Evolutionary conservation across 2,888 invertebrate genomes (phyloP).

Genomic region (Spicauda simplicius): DNA sequence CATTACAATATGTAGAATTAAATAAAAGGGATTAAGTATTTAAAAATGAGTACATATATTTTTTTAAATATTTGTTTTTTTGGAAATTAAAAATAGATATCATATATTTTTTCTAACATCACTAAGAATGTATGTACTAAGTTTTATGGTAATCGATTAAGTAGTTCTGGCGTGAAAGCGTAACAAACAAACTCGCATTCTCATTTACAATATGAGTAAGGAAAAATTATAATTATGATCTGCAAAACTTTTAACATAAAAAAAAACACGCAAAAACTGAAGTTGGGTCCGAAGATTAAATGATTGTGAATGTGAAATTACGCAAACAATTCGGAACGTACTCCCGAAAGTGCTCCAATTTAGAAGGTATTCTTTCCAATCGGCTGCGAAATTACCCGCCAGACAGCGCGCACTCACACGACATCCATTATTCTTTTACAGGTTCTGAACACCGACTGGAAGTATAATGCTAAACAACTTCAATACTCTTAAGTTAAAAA

Average conservation of each 20-base stretch:
- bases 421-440: conserved; percentile 64
- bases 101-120: too few species aligned
- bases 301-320: conserved; percentile 8
- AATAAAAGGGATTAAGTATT: too few species aligned
- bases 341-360: conserved; percentile 15
- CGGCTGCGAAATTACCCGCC: conserved; percentile 56
- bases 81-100: too few species aligned
- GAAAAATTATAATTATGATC: not conserved
- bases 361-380: conserved; percentile 57
- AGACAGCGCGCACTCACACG: conserved; percentile 54
- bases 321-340: conserved; percentile 7
- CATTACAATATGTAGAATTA: too few species aligned
- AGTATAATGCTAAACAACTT: conserved; percentile 21
- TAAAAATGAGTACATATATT: too few species aligned
- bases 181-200: too few species aligned
- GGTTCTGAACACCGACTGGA: conserved; percentile 56
- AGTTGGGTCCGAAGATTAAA: not conserved
- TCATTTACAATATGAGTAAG: too few species aligned
- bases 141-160: too few species aligned
- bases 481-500: not conserved
- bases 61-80: too few species aligned
- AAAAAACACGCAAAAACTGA: not conserved
- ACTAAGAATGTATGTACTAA: too few species aligned
- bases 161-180: too few species aligned
- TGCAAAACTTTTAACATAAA: not conserved